These are phyloP conservation scores for Umimayanthus chanpuru DNA, from an alignment of 92 coral and sea anemone species.

Conservation along the genomic window DNA sequence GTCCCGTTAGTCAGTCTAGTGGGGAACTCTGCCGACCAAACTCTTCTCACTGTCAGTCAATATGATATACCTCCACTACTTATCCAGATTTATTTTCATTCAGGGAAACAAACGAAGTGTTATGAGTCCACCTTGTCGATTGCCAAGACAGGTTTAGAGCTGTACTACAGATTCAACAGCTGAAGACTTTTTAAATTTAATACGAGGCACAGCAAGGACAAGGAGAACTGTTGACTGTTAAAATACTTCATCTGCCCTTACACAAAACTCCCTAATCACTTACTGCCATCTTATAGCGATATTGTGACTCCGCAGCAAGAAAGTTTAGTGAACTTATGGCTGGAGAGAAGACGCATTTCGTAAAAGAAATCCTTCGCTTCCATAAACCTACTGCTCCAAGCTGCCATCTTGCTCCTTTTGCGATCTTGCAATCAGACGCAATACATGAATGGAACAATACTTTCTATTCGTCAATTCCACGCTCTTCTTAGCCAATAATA, in stretches of 20 bases:
- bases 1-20: too few relatives aligned
- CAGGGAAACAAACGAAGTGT: too few relatives aligned
- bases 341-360: conserved; percentile 46
- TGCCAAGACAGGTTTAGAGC: too few relatives aligned
- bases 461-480: not conserved
- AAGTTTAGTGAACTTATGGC: conserved; percentile 42
- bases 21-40: too few relatives aligned
- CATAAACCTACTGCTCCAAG: not conserved
- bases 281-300: conserved; percentile 98
- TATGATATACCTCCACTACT: too few relatives aligned
- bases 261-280: not conserved
- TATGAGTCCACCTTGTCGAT: too few relatives aligned
- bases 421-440: not conserved
- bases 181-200: too few relatives aligned
- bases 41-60: too few relatives aligned
- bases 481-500: not conserved
- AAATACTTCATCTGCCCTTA: not conserved
- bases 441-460: not conserved
- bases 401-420: conserved; percentile 6
- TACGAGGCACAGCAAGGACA: too few relatives aligned
- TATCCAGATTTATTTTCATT: too few relatives aligned
- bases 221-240: too few relatives aligned
- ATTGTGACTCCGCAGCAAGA: conserved; percentile 89
- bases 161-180: too few relatives aligned
- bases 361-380: not conserved